Evolutionary conservation across 1,140 invertebrate genomes (phyloP).

Genomic region (Panulirus ornatus): DNA sequence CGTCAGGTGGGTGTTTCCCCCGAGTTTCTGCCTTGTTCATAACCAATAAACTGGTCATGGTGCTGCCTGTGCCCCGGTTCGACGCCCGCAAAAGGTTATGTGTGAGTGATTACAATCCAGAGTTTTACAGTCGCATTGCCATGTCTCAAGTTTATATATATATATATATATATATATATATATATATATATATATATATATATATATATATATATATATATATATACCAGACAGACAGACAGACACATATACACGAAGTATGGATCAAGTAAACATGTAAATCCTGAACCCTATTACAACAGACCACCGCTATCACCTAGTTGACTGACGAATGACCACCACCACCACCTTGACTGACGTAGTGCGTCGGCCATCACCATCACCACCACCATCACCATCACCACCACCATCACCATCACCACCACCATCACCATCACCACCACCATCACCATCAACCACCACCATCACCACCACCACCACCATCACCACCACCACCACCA

Average conservation of each 20-base stretch:
- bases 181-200: conserved; percentile 21
- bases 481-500: too few species aligned
- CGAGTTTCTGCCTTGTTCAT: too few species aligned
- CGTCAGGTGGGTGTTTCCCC: too few species aligned
- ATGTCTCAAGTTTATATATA: background rate
- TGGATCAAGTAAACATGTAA: background rate
- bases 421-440: conserved; percentile 1
- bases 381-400: background rate
- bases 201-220: background rate
- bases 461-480: background rate
- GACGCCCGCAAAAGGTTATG: too few species aligned
- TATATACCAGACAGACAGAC: background rate
- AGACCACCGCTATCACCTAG: background rate
- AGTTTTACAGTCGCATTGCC: background rate
- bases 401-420: background rate
- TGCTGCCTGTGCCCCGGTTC: too few species aligned
- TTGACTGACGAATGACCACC: background rate
- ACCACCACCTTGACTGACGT: background rate
- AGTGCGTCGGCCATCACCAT: background rate
- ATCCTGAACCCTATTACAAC: background rate
- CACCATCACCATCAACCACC: too few species aligned
- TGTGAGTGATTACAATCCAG: background rate
- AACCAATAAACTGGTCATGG: too few species aligned
- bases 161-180: conserved; percentile 4
- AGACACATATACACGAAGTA: background rate